Evolutionary conservation across 2,113 vertebrate genomes (phyloP).

Genomic region (Tylochromis polylepis): DNA sequence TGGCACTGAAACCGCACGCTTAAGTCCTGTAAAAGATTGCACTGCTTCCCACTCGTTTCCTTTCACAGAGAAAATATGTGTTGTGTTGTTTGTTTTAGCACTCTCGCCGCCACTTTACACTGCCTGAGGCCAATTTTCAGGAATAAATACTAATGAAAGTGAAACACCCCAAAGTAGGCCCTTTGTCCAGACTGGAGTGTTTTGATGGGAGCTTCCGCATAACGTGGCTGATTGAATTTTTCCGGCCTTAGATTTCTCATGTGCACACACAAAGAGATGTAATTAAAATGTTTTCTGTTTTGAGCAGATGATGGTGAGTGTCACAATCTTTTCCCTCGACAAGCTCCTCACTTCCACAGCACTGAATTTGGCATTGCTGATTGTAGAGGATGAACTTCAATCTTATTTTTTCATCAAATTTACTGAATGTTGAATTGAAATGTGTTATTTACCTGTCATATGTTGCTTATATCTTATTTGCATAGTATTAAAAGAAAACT

Average conservation of each 20-base stretch:
- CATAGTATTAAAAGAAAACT: background rate
- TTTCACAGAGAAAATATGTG: constrained; percentile 1
- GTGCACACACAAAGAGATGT: background rate
- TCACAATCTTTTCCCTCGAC: background rate
- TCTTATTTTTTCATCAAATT: background rate
- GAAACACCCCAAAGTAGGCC: background rate
- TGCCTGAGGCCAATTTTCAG: constrained; percentile 23
- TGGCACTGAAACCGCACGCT: background rate
- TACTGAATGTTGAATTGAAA: background rate
- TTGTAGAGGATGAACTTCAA: background rate
- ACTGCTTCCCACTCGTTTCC: background rate
- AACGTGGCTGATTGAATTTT: background rate
- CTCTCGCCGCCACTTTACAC: constrained; percentile 6
- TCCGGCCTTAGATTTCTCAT: background rate
- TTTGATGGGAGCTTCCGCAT: background rate
- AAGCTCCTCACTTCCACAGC: background rate
- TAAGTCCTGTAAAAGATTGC: background rate
- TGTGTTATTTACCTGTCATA: background rate
- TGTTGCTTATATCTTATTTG: background rate
- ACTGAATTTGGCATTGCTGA: background rate
- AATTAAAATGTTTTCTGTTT: background rate
- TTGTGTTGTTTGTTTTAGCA: constrained; percentile 9
- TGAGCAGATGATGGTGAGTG: background rate
- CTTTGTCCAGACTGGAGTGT: background rate
- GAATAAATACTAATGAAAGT: constrained; percentile 24